A percentile compares a stretch with the other conserved stretches of the same genome.
phyloP scores from a whole-genome alignment of 2,888 invertebrate species.

The Lymantria dispar region DNA sequence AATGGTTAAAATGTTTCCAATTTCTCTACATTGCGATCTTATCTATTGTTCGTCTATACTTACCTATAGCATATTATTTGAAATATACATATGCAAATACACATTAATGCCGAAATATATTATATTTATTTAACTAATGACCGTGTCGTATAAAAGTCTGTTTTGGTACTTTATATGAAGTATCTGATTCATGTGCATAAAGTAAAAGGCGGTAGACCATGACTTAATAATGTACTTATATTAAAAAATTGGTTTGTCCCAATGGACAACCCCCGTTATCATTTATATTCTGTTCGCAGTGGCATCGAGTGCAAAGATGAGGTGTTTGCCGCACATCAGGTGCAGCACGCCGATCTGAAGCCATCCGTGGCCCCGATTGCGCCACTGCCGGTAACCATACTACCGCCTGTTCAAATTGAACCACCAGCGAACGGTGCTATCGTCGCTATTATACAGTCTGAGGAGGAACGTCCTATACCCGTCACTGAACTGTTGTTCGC shows the following conservation, averaged over 20 bases:
- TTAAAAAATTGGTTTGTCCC: conserved; percentile 19
- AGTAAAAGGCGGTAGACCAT: conserved; percentile 39
- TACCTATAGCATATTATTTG: no score
- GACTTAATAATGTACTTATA: conserved; percentile 13
- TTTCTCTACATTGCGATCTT: no score
- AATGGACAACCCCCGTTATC: conserved; percentile 44
- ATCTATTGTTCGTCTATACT: no score
- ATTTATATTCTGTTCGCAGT: conserved; percentile 80
- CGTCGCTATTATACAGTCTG: conserved; percentile 57
- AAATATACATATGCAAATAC: no score
- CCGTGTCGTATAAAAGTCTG: conserved; percentile 44
- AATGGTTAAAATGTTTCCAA: no score
- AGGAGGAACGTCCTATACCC: conserved; percentile 83
- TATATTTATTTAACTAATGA: conserved; percentile 35
- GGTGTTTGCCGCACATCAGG: conserved; percentile 86
- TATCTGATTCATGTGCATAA: conserved; percentile 22
- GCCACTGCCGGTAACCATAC: conserved; percentile 19
- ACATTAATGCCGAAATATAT: no score
- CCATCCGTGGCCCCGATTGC: conserved; percentile 48
- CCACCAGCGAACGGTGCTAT: conserved; percentile 62
- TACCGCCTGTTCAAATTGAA: conserved; percentile 37
- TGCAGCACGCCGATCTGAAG: conserved; percentile 72
- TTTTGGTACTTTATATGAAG: conserved; percentile 41
- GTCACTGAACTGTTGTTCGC: conserved; percentile 90
- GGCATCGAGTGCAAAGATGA: conserved; percentile 91